Percentiles rank a stretch among this genome's conserved stretches.
Evolutionary conservation across 1,140 invertebrate genomes (phyloP).

Genomic region (Armadillidium nasatum): DNA sequence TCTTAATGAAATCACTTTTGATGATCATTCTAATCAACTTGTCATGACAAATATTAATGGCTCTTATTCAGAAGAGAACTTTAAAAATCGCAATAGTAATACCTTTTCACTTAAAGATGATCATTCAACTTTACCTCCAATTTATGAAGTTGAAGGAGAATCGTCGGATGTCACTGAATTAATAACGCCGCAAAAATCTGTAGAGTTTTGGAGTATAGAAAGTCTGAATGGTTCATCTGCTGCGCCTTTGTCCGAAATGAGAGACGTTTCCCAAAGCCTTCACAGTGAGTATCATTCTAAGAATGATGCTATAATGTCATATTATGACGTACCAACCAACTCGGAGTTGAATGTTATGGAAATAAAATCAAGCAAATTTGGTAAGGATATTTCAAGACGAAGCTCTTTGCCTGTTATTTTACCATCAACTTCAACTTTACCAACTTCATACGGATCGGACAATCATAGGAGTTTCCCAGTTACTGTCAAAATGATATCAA

Average conservation of each 20-base stretch:
- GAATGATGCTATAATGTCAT: constrained; percentile 42
- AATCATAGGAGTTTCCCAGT: too few species aligned
- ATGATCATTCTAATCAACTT: not conserved
- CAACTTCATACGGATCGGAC: too few species aligned
- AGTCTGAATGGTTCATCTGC: constrained; percentile 29
- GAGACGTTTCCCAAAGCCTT: not conserved
- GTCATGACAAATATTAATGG: not conserved
- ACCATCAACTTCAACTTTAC: too few species aligned
- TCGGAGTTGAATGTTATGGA: too few species aligned
- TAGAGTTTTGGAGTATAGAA: constrained; percentile 39
- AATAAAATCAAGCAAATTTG: too few species aligned
- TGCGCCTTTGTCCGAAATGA: not conserved
- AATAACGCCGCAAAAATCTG: constrained; percentile 28
- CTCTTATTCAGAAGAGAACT: not conserved
- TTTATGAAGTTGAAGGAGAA: constrained; percentile 42
- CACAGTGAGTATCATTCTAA: constrained; percentile 32
- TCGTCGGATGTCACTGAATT: constrained; percentile 34
- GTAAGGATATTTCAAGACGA: not conserved
- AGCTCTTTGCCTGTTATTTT: not conserved
- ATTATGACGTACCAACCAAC: constrained; percentile 27
- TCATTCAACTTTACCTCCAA: constrained; percentile 38
- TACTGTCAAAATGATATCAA: too few species aligned
- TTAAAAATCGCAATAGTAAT: not conserved
- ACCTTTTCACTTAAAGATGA: constrained; percentile 25
- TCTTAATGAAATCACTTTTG: not conserved